Evolutionary conservation across 1,140 invertebrate species (phyloP).

Genomic region (Oscheius sp.): DNA sequence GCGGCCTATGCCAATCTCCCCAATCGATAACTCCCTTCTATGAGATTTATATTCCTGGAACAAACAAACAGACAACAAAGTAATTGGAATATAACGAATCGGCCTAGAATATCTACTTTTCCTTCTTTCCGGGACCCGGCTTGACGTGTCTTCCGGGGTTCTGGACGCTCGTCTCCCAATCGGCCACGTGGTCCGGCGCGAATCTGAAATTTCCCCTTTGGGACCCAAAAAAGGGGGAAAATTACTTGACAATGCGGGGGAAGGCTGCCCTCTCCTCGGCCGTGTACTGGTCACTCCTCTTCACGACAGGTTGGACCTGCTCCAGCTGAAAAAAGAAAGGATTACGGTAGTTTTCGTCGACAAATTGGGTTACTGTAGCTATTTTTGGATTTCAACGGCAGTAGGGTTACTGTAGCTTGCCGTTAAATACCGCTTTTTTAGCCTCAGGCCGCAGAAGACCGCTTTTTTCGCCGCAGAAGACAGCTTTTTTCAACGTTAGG

Average conservation of each 20-base stretch:
- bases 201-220: constrained; percentile 2
- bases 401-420: no score
- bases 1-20: no score
- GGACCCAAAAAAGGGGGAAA: background rate
- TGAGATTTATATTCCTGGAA: no score
- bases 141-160: constrained; percentile 31
- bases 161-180: constrained; percentile 45
- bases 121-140: background rate
- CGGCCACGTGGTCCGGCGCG: constrained; percentile 43
- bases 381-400: no score
- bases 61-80: no score
- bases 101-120: no score
- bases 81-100: no score
- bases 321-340: constrained; percentile 50
- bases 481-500: no score
- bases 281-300: constrained; percentile 57
- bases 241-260: constrained; percentile 34
- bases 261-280: constrained; percentile 50
- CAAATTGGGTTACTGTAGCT: background rate
- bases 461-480: no score
- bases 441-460: no score
- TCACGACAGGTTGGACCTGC: constrained; percentile 53
- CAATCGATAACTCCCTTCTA: no score
- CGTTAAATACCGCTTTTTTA: no score
- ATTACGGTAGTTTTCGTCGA: background rate